These are phyloP conservation scores for Lagria hirta DNA, from an alignment of 2,888 invertebrate genomes.

Conservation along the genomic window DNA sequence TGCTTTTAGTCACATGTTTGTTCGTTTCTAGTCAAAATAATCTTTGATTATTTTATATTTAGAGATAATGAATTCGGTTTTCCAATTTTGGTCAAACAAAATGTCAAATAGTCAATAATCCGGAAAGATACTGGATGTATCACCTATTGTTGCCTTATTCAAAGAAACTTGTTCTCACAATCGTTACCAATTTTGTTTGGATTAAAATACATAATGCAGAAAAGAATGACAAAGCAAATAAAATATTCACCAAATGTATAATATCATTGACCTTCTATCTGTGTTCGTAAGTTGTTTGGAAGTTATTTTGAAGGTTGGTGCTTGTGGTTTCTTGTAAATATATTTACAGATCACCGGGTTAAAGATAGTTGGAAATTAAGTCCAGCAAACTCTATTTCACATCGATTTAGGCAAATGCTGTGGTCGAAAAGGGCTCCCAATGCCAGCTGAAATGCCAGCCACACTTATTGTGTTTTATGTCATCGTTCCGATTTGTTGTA, in stretches of 20 bases:
- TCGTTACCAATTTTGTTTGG: constrained; percentile 15
- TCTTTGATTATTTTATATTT: no score
- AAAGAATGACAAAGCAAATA: constrained; percentile 11
- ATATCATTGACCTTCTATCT: constrained; percentile 28
- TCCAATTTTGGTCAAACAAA: constrained; percentile 4
- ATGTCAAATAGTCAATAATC: constrained; percentile 8
- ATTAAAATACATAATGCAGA: constrained; percentile 9
- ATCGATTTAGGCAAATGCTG: no score
- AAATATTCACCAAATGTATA: constrained; percentile 18
- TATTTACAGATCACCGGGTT: no score
- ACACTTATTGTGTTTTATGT: no score
- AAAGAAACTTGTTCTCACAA: constrained; percentile 12
- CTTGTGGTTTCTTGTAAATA: no score
- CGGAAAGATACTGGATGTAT: constrained; percentile 6
- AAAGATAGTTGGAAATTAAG: no score
- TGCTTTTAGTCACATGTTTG: no score
- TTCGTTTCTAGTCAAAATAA: no score
- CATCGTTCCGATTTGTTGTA: constrained; percentile 5
- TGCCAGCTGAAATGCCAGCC: no score
- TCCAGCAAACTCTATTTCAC: no score
- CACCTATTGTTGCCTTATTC: constrained; percentile 4
- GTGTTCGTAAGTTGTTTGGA: constrained; percentile 24
- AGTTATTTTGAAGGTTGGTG: constrained; percentile 24
- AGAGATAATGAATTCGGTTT: no score
- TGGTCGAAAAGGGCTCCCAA: no score